Percentiles rank a stretch among this genome's conserved stretches.
phyloP scores from a whole-genome alignment of 2,888 invertebrate species.

The Alviniconcha strummeri region DNA sequence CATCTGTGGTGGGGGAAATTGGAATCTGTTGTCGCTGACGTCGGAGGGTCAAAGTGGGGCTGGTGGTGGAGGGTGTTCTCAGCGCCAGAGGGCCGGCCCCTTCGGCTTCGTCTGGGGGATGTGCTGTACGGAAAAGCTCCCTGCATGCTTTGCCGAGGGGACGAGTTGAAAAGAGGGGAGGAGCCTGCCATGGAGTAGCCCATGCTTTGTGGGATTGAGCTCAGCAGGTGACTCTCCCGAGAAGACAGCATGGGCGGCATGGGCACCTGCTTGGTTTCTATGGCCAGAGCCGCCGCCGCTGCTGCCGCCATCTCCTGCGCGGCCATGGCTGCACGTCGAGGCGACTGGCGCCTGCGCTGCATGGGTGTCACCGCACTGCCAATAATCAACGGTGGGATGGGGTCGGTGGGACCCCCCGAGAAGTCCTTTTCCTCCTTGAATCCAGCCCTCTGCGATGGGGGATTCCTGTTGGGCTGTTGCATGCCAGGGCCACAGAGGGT shows the following conservation, averaged over 20 bases:
- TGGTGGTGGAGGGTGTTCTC: neutral
- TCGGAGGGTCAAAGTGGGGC: neutral
- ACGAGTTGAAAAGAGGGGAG: neutral
- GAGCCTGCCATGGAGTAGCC: slow-evolving; percentile 12
- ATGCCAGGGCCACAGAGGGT: neutral
- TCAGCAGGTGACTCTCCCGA: slow-evolving; percentile 9
- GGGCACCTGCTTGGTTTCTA: slow-evolving; percentile 33
- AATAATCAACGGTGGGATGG: neutral
- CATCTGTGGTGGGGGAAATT: neutral
- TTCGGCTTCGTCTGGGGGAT: slow-evolving; percentile 9
- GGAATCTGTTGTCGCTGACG: neutral
- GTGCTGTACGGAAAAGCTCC: slow-evolving; percentile 1
- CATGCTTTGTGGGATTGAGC: slow-evolving; percentile 12
- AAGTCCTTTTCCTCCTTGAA: slow-evolving; percentile 18
- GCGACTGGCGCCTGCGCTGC: slow-evolving; percentile 29
- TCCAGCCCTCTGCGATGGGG: neutral
- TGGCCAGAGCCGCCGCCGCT: slow-evolving; percentile 32
- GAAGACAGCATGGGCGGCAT: slow-evolving; percentile 25
- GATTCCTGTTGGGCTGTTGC: neutral
- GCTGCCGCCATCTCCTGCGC: slow-evolving; percentile 35
- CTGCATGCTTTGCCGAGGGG: neutral
- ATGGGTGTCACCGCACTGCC: slow-evolving; percentile 21
- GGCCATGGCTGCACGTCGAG: slow-evolving; percentile 23
- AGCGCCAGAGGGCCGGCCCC: neutral
- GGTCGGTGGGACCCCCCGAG: neutral